These are phyloP conservation scores for Pocillopora grandis DNA, from an alignment of 92 coral and sea anemone genomes.

Conservation along the genomic window DNA sequence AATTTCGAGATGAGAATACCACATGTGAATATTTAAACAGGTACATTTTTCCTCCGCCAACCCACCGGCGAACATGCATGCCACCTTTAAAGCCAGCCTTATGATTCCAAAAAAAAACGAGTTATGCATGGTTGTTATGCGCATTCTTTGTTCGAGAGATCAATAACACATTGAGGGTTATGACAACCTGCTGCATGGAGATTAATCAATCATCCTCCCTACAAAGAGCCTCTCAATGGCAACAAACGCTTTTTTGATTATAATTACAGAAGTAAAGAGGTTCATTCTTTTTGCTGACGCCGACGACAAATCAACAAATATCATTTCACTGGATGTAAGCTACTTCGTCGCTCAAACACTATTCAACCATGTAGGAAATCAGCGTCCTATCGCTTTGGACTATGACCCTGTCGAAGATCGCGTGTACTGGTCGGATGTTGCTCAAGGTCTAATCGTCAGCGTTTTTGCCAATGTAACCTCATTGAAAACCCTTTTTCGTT, in stretches of 20 bases:
- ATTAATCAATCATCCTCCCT: not conserved
- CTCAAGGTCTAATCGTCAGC: conserved; percentile 37
- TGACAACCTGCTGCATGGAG: too few relatives aligned
- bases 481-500: not conserved
- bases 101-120: too few relatives aligned
- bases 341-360: conserved; percentile 23
- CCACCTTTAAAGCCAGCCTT: too few relatives aligned
- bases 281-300: conserved; percentile 59
- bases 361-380: conserved; percentile 1
- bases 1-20: too few relatives aligned
- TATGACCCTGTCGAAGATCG: conserved; percentile 33
- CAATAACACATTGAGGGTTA: too few relatives aligned
- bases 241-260: not conserved
- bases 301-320: conserved; percentile 28
- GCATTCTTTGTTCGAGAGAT: too few relatives aligned
- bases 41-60: too few relatives aligned
- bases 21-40: too few relatives aligned
- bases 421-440: conserved; percentile 56
- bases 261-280: conserved; percentile 28
- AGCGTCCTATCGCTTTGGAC: conserved; percentile 30
- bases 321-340: conserved; percentile 54
- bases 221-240: not conserved
- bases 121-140: too few relatives aligned
- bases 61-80: too few relatives aligned
- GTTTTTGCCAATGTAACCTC: conserved; percentile 20